Conservation (phyloP, 2,113 vertebrate species). For the Corvus cornix region DNA sequence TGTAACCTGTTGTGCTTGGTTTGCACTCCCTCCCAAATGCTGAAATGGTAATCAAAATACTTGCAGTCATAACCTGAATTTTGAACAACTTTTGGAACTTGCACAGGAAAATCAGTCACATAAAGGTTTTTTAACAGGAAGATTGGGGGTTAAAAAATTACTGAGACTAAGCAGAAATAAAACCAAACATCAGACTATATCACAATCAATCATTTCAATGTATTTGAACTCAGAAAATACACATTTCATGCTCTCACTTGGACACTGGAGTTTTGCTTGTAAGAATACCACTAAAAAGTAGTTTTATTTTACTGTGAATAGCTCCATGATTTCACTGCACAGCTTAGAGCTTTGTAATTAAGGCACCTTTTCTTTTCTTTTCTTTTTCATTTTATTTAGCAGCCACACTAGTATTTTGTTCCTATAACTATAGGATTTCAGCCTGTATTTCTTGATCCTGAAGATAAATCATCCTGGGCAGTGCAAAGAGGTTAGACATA, state of each 20-base stretch:
- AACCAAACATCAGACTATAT: neutral
- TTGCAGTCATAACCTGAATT: neutral
- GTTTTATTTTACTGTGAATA: neutral
- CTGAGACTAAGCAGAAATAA: neutral
- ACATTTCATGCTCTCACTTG: neutral
- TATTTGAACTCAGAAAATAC: neutral
- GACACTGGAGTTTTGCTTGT: neutral
- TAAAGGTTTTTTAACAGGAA: neutral
- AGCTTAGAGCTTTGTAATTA: neutral
- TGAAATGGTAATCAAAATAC: neutral
- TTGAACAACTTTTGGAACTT: neutral
- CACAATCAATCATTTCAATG: neutral
- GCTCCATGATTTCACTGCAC: neutral
- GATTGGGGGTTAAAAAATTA: neutral
- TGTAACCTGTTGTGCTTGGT: neutral
- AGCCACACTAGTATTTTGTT: neutral
- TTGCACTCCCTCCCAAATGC: neutral
- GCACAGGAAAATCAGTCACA: neutral
- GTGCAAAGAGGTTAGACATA: slow-evolving; percentile 15
- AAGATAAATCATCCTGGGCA: slow-evolving; percentile 32
- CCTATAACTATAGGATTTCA: neutral
- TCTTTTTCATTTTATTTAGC: neutral
- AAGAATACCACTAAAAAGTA: neutral
- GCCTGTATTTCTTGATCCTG: slow-evolving; percentile 30
- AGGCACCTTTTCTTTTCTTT: neutral